A percentile compares a stretch with the other conserved stretches of the same genome.
phyloP scores from a whole-genome alignment of 1,140 invertebrate genomes.

The Nephotettix cincticeps region DNA sequence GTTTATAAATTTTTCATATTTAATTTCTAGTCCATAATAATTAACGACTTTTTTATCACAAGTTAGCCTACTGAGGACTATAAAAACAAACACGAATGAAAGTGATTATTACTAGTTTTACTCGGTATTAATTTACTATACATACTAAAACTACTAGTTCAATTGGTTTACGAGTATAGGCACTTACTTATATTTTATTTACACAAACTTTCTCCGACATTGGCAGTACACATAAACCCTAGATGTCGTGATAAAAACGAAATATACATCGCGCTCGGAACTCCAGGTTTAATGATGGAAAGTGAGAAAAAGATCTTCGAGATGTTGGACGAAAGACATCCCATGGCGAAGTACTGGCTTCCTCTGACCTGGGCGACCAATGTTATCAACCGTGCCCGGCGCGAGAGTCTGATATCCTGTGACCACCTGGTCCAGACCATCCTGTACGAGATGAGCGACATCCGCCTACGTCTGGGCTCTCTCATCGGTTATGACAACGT shows the following conservation, averaged over 20 bases:
- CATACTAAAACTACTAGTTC: no score
- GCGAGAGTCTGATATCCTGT: conserved; percentile 75
- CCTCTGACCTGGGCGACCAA: conserved; percentile 89
- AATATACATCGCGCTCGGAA: neutral
- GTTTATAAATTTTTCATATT: no score
- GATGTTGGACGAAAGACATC: conserved; percentile 75
- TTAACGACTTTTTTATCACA: no score
- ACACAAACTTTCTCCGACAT: neutral
- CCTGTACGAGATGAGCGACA: conserved; percentile 78
- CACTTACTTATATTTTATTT: no score
- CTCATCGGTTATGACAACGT: conserved; percentile 95
- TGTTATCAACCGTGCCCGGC: conserved; percentile 80
- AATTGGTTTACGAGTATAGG: no score
- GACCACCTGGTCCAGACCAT: conserved; percentile 87
- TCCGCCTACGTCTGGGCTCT: conserved; percentile 72
- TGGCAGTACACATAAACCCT: conserved; percentile 12
- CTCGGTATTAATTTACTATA: no score
- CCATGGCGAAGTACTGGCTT: conserved; percentile 93
- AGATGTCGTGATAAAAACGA: neutral
- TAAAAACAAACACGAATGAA: no score
- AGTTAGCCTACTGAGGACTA: no score
- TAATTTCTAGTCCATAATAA: no score
- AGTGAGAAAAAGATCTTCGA: conserved; percentile 88
- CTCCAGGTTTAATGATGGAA: conserved; percentile 82
- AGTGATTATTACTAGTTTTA: no score